Evolutionary conservation across 2,888 invertebrate genomes (phyloP), one percentile per base, ranked within the genome.

Genomic region (Yponomeuta malinellus): DNA sequence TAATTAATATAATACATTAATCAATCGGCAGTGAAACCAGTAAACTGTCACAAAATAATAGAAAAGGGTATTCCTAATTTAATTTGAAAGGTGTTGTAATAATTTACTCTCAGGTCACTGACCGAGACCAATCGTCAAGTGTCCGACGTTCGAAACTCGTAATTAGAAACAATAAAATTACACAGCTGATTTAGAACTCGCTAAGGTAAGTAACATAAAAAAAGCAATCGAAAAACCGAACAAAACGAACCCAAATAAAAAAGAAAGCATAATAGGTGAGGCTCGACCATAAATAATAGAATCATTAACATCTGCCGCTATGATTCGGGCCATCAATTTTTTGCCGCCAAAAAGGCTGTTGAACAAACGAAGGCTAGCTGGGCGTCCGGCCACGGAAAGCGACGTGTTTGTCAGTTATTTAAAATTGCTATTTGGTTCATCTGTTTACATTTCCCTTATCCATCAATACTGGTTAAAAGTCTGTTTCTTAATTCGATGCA

Each of bases 271-370:
- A 85, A 85, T 84, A 84, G 85, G 81, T 77, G 76, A 83, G 81
- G 78, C 80, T 79, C 80, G 78, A 78, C 81, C 89, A 90, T 91
- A 91, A 91, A 90, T 91, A 91, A 91, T 90, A 89, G 88, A 89
- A 90, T 90, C 90, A 91, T 91, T 91, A 91, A 86, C 91, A 91
- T 90, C 90, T 91, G 91, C 88, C 87, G 78, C 81, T 85, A 87
- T 86, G 86, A 88, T 84, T 87, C 83, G 80, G 82, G 81, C 79
- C 86, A 87, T 87, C 85, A 85, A 81, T 85, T 90, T 90, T 86
- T 86, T 88, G 76, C 78, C 76, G 74, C 76, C 78, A 79, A 85
- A 83, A 84, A 81, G 80, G 76, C 29, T 71, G 71, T 76, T 77
- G 72, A 76, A 76, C 75, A 72, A 76, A 77, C 79, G 76, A 77